Base-by-base conservation (phyloP, 2,797 vertebrate genomes). In the Tapirus indicus region DNA sequence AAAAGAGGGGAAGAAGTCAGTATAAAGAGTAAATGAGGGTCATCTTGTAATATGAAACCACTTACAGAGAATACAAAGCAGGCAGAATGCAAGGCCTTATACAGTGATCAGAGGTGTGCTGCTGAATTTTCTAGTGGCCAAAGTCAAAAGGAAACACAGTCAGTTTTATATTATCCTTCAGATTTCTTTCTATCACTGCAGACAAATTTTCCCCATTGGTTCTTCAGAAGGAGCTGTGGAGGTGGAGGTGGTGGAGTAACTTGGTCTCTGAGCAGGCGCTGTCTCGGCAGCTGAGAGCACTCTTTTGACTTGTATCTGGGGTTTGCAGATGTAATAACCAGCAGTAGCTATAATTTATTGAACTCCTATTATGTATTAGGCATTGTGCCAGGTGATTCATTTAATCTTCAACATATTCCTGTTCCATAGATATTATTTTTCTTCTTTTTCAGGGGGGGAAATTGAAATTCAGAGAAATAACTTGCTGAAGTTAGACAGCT, bases 401-500 rank as follows among this genome's bases (percentile, higher is more conserved):
- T 93, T 84, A 62, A 66, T 64, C 66, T 92, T 84, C 13, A 44
- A 8, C 18, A 58, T 8, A 27, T 16, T 66, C 5, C 71, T 94
- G 85, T 68, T 96, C 54, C 7, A 23, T 16, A 64, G 82, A 64
- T 49, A n/a, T 6, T 85, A 35, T 38, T 29, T 91, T 49, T 29
- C 72, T 16, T 10, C 23, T n/a, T 88, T 95, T 89, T 90, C 41
- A 95, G 52, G 47, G 44, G 35, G 95, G 56, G 60, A 80, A 35
- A 75, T 78, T 95, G 88, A 95, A 78, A 85, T 94, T 85, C 41
- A 92, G 87, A 92, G 90, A 88, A 90, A 90, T 88, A 71, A 69
- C 23, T 91, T 94, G 66, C 21, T 77, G 60, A 75, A 68, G 72
- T 86, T 93, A 72, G 52, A 64, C 54, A 90, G 54, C 14, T 89